Evolutionary conservation across 2,888 invertebrate species (phyloP), one percentile per base, ranked within the genome.

Genomic region (Acleris holmiana): DNA sequence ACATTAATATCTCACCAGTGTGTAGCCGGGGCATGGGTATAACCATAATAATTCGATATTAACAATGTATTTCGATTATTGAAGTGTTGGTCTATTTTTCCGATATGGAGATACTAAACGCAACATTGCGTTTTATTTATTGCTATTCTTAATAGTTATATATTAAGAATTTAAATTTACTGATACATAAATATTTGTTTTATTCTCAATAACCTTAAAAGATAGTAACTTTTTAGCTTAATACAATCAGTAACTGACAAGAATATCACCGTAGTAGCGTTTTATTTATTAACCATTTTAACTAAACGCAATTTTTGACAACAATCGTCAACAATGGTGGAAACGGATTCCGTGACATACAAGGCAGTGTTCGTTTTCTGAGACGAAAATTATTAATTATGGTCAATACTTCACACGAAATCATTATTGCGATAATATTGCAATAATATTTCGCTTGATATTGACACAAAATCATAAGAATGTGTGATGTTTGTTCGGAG

Each of bases 401-500:
- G 91, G 80, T 88, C 84, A 85, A 81, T 85, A 83, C 77, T 84
- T 83, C 78, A 81, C 79, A 74, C 75, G 78, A 82, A 83, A 80
- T 82, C 81, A 73, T 73, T 79, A 70, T 80, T 83, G 87, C 86
- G 85, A 86, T 85, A 82, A 84, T 89, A 88, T 86, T 86, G 76
- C 81, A 83, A 81, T 85, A 89, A 87, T 89, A 88, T 86, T 86
- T 85, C 85, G 84, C 83, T 76, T 71, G 75, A 75, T 77, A 76
- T 83, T 79, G 69, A 82, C 74, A 67, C 78, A 91, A 90, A 93
- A 97, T 97, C 68, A 77, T 78, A 83, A 92, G 85, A 88, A 92
- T 92, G 97, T 98, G 98, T 95, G 98, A 98, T 95, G 96, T 97
- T 93, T 98, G 98, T 94, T 96, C 96, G 86, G 98, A 98, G 93